Percentiles rank a stretch among this genome's conserved stretches.
Conservation (phyloP, 2,113 vertebrate species). For the Petroica traversi region DNA sequence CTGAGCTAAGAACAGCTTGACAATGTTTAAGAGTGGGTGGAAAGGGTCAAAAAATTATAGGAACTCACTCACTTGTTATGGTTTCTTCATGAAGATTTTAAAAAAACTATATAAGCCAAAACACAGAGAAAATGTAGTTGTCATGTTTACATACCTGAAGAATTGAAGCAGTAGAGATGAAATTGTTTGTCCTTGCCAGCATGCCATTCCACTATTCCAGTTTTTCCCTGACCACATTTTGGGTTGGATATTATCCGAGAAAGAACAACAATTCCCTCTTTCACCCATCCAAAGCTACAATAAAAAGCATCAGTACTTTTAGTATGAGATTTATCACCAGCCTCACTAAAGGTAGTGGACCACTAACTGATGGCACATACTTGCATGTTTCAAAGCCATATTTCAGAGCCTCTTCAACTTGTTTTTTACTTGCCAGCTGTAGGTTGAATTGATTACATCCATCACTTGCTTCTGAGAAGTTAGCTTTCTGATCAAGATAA, state of each 20-base stretch:
- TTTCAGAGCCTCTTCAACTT: constrained; percentile 75
- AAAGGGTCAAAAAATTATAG: background rate
- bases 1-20: background rate
- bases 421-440: constrained; percentile 76
- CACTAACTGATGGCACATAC: constrained; percentile 57
- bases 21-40: background rate
- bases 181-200: background rate
- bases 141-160: constrained; percentile 78
- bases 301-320: background rate
- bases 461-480: constrained; percentile 75
- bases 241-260: constrained; percentile 76
- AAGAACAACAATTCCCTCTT: constrained; percentile 79
- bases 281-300: constrained; percentile 88
- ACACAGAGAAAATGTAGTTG: background rate
- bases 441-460: constrained; percentile 76
- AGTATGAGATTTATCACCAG: background rate
- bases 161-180: constrained; percentile 85
- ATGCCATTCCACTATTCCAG: constrained; percentile 79
- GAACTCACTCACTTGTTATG: background rate
- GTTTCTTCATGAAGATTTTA: background rate
- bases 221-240: constrained; percentile 79
- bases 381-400: constrained; percentile 89
- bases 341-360: too few species aligned
- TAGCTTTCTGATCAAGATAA: constrained; percentile 49
- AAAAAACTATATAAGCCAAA: background rate